Percentiles rank a stretch among this genome's conserved stretches.
Evolutionary conservation across 2,888 invertebrate species (phyloP).

Genomic region (Augiades crinisus): DNA sequence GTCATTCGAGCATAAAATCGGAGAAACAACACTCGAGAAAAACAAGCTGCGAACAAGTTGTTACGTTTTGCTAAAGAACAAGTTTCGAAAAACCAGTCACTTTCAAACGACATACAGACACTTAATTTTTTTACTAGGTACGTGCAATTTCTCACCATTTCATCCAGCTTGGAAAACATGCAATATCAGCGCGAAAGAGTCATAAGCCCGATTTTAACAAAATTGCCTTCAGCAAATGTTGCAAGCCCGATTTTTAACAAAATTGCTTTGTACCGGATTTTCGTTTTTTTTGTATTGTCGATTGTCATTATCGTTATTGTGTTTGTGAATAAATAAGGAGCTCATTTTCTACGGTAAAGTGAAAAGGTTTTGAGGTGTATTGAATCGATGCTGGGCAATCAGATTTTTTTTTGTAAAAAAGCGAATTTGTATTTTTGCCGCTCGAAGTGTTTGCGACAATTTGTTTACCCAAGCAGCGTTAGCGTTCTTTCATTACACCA

Average conservation of each 20-base stretch:
- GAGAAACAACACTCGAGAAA: too few relatives aligned
- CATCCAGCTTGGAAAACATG: conserved; percentile 7
- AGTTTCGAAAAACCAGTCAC: too few relatives aligned
- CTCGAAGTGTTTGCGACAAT: too few relatives aligned
- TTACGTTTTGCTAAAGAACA: too few relatives aligned
- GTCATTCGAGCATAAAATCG: too few relatives aligned
- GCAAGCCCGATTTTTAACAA: conserved; percentile 20
- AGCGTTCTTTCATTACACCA: too few relatives aligned
- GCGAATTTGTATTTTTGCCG: too few relatives aligned
- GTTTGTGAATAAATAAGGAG: conserved; percentile 21
- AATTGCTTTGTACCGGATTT: conserved; percentile 23
- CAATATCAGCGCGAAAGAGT: conserved; percentile 9
- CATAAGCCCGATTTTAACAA: conserved; percentile 19
- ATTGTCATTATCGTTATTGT: conserved; percentile 22
- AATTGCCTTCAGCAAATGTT: conserved; percentile 18
- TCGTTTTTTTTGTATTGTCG: conserved; percentile 16
- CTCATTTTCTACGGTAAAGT: conserved; percentile 5
- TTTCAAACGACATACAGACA: too few relatives aligned
- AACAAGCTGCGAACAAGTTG: too few relatives aligned
- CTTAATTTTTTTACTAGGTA: too few relatives aligned
- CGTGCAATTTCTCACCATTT: conserved; percentile 1
- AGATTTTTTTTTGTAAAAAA: conserved; percentile 2
- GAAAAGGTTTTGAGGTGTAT: background rate
- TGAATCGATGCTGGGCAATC: conserved; percentile 1
- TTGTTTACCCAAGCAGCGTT: too few relatives aligned